Evolutionary conservation across 2,797 vertebrate species (phyloP).

Genomic region (Poecilia gillii): DNA sequence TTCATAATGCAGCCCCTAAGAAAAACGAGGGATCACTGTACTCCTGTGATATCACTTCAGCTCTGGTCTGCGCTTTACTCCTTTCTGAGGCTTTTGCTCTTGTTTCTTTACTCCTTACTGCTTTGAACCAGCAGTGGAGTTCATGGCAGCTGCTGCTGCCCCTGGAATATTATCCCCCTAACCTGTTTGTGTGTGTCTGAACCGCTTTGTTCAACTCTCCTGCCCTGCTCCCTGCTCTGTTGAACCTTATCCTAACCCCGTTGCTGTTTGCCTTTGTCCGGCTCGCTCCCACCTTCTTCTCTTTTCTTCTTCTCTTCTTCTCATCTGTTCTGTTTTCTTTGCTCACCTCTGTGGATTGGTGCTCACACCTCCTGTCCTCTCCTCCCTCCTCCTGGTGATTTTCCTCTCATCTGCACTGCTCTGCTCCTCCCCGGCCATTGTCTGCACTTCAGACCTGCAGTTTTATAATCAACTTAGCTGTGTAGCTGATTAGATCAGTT

Average conservation of each 20-base stretch:
- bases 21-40: background rate
- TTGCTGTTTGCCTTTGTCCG: constrained; percentile 4
- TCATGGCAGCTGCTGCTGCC: constrained; percentile 41
- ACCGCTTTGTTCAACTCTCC: constrained; percentile 25
- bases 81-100: constrained; percentile 44
- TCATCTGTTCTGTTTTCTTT: constrained; percentile 24
- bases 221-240: constrained; percentile 14
- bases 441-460: constrained; percentile 58
- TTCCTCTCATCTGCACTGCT: constrained; percentile 30
- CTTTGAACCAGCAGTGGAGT: constrained; percentile 45
- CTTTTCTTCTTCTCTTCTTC: constrained; percentile 12
- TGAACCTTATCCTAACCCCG: constrained; percentile 5
- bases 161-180: constrained; percentile 38
- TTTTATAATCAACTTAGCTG: constrained; percentile 72
- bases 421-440: constrained; percentile 38
- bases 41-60: constrained; percentile 47
- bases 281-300: background rate
- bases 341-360: constrained; percentile 17
- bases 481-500: constrained; percentile 77
- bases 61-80: constrained; percentile 31
- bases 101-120: constrained; percentile 43
- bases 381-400: constrained; percentile 17
- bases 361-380: constrained; percentile 17
- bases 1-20: too few species aligned
- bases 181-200: constrained; percentile 27